Conservation (phyloP, 2,888 invertebrate genomes). For the Lasioglossum figueresi region DNA sequence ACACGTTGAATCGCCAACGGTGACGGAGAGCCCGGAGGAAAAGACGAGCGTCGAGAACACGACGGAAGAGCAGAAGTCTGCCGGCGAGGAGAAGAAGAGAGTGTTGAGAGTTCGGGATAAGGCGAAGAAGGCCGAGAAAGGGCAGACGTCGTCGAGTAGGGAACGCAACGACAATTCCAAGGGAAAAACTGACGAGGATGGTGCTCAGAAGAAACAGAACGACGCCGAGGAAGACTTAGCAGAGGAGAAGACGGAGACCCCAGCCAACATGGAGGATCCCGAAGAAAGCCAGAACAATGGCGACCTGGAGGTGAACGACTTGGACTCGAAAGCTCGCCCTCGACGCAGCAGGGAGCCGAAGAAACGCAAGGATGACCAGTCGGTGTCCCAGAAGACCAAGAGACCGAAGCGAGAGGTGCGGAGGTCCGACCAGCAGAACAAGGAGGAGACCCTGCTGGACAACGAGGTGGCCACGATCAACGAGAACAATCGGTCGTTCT, state of each 20-base stretch:
- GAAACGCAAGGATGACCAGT: constrained; percentile 75
- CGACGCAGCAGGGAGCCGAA: constrained; percentile 78
- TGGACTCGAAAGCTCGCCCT: constrained; percentile 73
- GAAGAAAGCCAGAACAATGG: constrained; percentile 80
- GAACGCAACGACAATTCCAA: constrained; percentile 57
- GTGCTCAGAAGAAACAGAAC: constrained; percentile 22
- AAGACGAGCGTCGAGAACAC: constrained; percentile 21
- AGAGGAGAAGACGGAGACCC: constrained; percentile 56
- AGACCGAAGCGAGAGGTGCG: constrained; percentile 69
- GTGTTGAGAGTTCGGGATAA: constrained; percentile 78
- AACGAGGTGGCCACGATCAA: constrained; percentile 83
- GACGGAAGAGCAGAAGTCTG: constrained; percentile 66
- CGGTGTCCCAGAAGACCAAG: constrained; percentile 66
- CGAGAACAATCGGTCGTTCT: constrained; percentile 76
- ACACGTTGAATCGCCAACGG: background rate
- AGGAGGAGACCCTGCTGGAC: constrained; percentile 80
- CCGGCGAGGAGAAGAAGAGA: constrained; percentile 74
- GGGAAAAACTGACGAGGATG: constrained; percentile 58
- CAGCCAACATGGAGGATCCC: constrained; percentile 76
- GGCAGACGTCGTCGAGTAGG: constrained; percentile 41
- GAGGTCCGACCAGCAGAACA: constrained; percentile 78
- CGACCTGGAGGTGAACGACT: constrained; percentile 77
- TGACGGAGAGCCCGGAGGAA: constrained; percentile 21
- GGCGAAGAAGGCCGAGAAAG: constrained; percentile 71
- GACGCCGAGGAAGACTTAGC: constrained; percentile 24